These are phyloP conservation scores for Morpho helenor DNA, from an alignment of 2,888 invertebrate species.

Conservation along the genomic window DNA sequence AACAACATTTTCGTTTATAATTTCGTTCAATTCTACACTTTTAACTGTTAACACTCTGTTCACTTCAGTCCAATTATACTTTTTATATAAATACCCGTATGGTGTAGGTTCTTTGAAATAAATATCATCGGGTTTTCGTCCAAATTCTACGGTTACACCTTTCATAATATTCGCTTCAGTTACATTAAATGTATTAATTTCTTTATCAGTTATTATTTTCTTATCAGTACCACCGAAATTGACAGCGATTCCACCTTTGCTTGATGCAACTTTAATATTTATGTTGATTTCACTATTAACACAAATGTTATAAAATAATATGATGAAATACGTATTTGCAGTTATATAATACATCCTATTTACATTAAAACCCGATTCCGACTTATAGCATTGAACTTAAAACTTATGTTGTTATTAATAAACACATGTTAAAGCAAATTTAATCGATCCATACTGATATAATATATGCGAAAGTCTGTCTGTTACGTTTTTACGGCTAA, in stretches of 20 bases:
- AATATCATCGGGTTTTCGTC: constrained; percentile 46
- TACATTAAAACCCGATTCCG: neutral
- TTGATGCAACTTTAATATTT: constrained; percentile 39
- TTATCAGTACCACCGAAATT: constrained; percentile 38
- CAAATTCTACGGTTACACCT: constrained; percentile 48
- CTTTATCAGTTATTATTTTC: constrained; percentile 45
- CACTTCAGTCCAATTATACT: constrained; percentile 50
- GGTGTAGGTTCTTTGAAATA: constrained; percentile 55
- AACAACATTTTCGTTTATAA: constrained; percentile 39
- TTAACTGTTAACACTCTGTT: constrained; percentile 39
- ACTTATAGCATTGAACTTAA: no score
- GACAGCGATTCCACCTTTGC: constrained; percentile 32
- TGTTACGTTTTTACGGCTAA: no score
- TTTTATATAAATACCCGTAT: constrained; percentile 44
- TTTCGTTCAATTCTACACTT: constrained; percentile 40
- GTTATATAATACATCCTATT: constrained; percentile 2
- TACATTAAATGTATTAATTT: constrained; percentile 49
- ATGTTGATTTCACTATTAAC: constrained; percentile 37
- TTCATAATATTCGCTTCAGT: constrained; percentile 46
- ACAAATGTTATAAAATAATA: constrained; percentile 18
- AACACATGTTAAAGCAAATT: no score
- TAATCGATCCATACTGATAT: no score
- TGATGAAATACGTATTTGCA: neutral
- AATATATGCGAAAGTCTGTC: no score
- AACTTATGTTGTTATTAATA: no score